phyloP scores from a whole-genome alignment of 37 sponge, comb jelly and placozoan species.

The Bolinopsis microptera region DNA sequence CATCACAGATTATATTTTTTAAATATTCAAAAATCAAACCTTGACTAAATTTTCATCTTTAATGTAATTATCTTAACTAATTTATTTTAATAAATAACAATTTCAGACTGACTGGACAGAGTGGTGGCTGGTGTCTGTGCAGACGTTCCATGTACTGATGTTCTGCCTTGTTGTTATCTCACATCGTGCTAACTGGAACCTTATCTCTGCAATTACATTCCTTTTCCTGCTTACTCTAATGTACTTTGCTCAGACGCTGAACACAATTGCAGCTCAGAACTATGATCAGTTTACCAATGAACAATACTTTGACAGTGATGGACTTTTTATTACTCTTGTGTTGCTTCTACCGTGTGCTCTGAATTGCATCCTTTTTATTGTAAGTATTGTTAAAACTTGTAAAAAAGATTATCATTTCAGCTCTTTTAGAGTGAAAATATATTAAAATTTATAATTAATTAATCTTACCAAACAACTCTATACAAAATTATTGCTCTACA shows the following conservation, averaged over 20 bases:
- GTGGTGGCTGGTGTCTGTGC: not conserved
- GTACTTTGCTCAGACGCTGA: constrained; percentile 55
- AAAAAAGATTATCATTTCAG: too few species aligned
- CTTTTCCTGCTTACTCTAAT: constrained; percentile 3
- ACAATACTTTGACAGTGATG: constrained; percentile 65
- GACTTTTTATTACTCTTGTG: constrained; percentile 40
- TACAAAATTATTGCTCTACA: too few species aligned
- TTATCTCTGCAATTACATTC: constrained; percentile 9
- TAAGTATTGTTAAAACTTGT: constrained; percentile 27
- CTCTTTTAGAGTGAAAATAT: too few species aligned
- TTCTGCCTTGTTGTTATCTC: constrained; percentile 36
- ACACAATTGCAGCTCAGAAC: constrained; percentile 37
- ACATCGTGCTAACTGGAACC: constrained; percentile 7
- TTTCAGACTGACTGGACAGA: constrained; percentile 65
- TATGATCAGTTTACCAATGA: constrained; percentile 26
- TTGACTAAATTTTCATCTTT: too few species aligned
- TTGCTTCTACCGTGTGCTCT: constrained; percentile 33
- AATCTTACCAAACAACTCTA: too few species aligned
- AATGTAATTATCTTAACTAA: too few species aligned
- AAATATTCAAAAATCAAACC: too few species aligned
- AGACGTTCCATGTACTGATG: constrained; percentile 21
- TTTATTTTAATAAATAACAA: too few species aligned
- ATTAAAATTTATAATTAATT: too few species aligned
- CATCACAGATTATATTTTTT: too few species aligned
- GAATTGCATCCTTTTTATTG: constrained; percentile 60